Conservation (phyloP, 2,113 vertebrate genomes). For the Clarias batrachus region DNA sequence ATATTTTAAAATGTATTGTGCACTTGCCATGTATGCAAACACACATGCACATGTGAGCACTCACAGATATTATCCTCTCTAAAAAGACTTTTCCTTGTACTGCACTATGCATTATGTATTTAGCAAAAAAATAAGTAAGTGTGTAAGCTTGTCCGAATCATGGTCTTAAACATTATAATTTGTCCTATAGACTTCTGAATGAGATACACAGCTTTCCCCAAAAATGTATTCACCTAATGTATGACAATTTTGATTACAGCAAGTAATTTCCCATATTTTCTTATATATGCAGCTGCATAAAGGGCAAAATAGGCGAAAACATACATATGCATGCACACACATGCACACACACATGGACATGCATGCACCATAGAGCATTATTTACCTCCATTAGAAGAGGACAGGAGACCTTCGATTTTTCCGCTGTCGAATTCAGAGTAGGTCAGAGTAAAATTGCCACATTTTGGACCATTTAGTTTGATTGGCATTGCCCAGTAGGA, state of each 20-base stretch:
- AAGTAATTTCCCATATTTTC: background rate
- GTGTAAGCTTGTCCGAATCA: too few relatives aligned
- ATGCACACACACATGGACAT: too few relatives aligned
- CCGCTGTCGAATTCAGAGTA: background rate
- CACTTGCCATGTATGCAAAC: background rate
- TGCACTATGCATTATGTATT: too few relatives aligned
- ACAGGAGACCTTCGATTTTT: background rate
- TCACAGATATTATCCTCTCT: background rate
- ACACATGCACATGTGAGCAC: background rate
- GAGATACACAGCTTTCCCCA: background rate
- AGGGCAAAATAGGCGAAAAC: background rate
- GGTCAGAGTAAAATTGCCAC: background rate
- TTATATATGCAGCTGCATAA: background rate
- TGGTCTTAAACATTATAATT: too few relatives aligned
- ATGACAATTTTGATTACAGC: background rate
- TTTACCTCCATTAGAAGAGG: background rate
- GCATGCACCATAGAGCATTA: background rate
- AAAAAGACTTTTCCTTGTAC: too few relatives aligned
- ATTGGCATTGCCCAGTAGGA: background rate
- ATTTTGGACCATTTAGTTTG: background rate
- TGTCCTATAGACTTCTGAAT: background rate
- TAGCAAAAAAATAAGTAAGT: too few relatives aligned
- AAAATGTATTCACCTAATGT: background rate
- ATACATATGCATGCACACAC: too few relatives aligned
- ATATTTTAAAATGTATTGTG: too few relatives aligned